Evolutionary conservation across 2,888 invertebrate species (phyloP).

Genomic region (Phrixothrix hirtus): DNA sequence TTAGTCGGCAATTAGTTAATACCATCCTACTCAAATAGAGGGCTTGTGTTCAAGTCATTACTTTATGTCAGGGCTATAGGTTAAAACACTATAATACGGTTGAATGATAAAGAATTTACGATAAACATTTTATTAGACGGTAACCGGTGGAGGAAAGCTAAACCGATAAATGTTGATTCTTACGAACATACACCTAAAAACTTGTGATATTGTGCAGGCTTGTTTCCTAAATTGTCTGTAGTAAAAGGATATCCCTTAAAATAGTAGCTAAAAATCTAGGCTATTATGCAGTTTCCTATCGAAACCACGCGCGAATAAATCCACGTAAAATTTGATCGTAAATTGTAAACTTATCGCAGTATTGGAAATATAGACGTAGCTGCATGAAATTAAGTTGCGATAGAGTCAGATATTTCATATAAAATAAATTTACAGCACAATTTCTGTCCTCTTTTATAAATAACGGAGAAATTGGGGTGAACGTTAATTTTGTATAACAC

Average conservation of each 20-base stretch:
- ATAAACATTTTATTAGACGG: no score
- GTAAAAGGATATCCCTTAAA: no score
- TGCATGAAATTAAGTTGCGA: not conserved
- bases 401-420: not conserved
- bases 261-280: not conserved
- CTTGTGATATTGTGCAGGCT: no score
- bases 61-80: not conserved
- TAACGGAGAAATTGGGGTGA: not conserved
- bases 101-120: no score
- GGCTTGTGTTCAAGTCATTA: not conserved
- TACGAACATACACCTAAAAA: no score
- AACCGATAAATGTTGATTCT: not conserved
- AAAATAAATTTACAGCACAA: not conserved
- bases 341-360: slow-evolving; percentile 14
- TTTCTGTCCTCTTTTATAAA: not conserved
- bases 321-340: slow-evolving; percentile 11
- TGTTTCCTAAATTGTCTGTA: no score
- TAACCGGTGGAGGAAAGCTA: not conserved
- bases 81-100: no score
- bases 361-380: slow-evolving; percentile 8
- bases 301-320: slow-evolving; percentile 4
- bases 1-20: no score
- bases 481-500: not conserved
- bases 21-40: not conserved
- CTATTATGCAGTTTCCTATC: not conserved